A percentile compares a stretch with the other conserved stretches of the same genome.
These are phyloP conservation scores for Hydroisotoma schaefferi DNA, from an alignment of 2,888 invertebrate genomes.

Conservation along the genomic window DNA sequence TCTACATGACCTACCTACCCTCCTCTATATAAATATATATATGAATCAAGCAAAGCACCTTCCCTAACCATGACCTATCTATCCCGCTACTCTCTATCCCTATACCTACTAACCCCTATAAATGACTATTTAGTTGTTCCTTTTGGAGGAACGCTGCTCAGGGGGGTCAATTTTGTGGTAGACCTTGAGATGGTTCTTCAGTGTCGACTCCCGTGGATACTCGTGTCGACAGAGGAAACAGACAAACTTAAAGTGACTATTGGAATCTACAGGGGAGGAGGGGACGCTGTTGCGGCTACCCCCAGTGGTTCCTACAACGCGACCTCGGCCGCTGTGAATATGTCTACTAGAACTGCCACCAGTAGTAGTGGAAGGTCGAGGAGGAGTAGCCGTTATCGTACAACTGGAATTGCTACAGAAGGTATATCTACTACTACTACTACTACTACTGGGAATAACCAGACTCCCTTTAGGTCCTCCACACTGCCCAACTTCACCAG, in stretches of 20 bases:
- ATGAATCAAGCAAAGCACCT: too few relatives aligned
- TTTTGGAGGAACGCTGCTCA: conserved; percentile 17
- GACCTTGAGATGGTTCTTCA: conserved; percentile 47
- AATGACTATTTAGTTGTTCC: too few relatives aligned
- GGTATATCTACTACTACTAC: conserved; percentile 15
- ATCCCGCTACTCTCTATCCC: too few relatives aligned
- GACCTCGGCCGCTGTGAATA: conserved; percentile 26
- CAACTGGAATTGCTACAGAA: conserved; percentile 20
- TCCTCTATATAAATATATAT: neutral
- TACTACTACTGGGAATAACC: conserved; percentile 12
- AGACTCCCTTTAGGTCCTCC: conserved; percentile 2
- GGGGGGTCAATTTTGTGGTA: conserved; percentile 47
- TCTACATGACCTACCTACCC: neutral
- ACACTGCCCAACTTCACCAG: neutral
- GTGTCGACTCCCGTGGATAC: conserved; percentile 47
- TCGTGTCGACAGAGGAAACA: conserved; percentile 48
- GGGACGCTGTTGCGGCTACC: conserved; percentile 20
- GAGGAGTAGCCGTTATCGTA: too few relatives aligned
- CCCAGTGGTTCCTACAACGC: conserved; percentile 27
- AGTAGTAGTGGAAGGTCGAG: conserved; percentile 27
- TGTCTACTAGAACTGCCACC: conserved; percentile 26
- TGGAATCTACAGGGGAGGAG: conserved; percentile 21
- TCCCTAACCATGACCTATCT: too few relatives aligned
- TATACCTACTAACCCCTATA: too few relatives aligned
- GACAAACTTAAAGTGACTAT: conserved; percentile 44